These are phyloP conservation scores for Barnardius zonarius DNA, from an alignment of 2,113 vertebrate species.

Conservation along the genomic window DNA sequence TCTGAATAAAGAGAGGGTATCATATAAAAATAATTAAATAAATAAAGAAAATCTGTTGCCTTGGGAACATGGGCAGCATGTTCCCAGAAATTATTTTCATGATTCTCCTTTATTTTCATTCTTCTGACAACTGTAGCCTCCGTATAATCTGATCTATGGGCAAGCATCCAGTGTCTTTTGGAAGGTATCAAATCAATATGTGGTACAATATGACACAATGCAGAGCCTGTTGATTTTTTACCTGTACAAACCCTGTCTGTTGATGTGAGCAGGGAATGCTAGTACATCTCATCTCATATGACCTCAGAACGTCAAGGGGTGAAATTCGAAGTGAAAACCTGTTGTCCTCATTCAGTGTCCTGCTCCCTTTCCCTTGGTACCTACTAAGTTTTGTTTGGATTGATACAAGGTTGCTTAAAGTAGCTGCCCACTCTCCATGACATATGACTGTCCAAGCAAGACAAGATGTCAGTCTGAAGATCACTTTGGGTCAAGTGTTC, in stretches of 20 bases:
- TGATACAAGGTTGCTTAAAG: background rate
- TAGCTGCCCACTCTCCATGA: background rate
- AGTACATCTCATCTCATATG: background rate
- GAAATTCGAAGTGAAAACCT: background rate
- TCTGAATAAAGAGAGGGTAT: background rate
- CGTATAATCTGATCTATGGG: background rate
- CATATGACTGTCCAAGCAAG: background rate
- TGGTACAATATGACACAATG: background rate
- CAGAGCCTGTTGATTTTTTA: background rate
- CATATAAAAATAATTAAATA: background rate
- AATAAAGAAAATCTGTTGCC: background rate
- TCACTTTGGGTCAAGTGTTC: constrained; percentile 14
- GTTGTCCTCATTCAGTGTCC: background rate
- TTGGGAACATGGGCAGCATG: background rate
- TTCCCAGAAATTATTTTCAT: background rate
- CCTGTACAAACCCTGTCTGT: background rate
- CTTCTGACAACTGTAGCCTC: background rate
- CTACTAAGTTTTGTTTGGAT: background rate
- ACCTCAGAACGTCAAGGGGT: background rate
- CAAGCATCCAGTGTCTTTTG: background rate
- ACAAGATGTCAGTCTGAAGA: background rate
- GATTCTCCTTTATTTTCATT: background rate
- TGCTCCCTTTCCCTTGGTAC: background rate
- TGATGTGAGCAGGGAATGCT: background rate
- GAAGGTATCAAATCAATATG: background rate